Percentiles rank a stretch among this genome's conserved stretches.
Evolutionary conservation across 1,140 invertebrate genomes (phyloP).

Genomic region (Drosophila yakuba): DNA sequence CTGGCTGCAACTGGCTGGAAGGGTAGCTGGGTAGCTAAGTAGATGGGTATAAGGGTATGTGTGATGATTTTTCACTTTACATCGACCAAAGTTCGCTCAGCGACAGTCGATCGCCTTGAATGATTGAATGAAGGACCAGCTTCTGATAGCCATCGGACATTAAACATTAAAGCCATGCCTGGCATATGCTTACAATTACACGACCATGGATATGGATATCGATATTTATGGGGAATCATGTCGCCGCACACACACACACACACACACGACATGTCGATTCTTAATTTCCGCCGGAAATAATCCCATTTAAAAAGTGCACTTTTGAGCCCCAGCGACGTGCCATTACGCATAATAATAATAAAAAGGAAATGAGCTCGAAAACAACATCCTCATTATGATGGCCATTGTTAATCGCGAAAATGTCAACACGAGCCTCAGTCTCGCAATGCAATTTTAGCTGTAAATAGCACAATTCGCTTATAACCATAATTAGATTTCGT

Average conservation of each 20-base stretch:
- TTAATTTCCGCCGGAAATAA: constrained; percentile 63
- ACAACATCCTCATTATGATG: constrained; percentile 25
- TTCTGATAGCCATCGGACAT: constrained; percentile 26
- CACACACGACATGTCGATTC: constrained; percentile 8
- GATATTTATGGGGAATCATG: not conserved
- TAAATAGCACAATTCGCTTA: constrained; percentile 29
- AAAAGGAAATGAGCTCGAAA: constrained; percentile 33
- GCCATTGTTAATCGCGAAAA: constrained; percentile 38
- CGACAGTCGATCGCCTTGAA: constrained; percentile 46
- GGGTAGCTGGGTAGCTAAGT: not conserved
- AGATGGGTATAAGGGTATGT: too few species aligned
- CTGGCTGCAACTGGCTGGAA: constrained; percentile 7
- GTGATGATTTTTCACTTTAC: constrained; percentile 73
- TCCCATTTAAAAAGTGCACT: constrained; percentile 45
- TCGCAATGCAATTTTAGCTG: constrained; percentile 50
- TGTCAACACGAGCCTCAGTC: constrained; percentile 6
- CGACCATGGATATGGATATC: not conserved
- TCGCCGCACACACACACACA: not conserved
- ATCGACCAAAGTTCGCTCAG: constrained; percentile 49
- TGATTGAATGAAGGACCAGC: constrained; percentile 20
- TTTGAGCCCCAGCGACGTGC: not conserved
- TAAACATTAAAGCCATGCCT: constrained; percentile 36
- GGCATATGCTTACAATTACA: not conserved
- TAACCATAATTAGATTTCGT: constrained; percentile 47
- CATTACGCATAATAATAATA: constrained; percentile 5